Evolutionary conservation across 2,113 vertebrate genomes (phyloP).

Genomic region (Smithornis capensis): DNA sequence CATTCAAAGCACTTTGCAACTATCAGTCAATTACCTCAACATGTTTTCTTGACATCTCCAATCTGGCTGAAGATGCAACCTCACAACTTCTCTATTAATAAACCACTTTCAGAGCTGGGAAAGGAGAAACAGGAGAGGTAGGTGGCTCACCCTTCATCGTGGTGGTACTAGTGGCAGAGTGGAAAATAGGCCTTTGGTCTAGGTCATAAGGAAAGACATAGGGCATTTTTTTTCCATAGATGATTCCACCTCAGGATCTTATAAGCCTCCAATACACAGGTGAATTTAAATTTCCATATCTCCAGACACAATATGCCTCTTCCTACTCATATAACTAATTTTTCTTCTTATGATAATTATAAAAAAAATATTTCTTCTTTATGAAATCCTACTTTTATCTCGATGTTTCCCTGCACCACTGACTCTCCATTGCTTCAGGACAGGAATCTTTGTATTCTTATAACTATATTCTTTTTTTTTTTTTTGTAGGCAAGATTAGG

Average conservation of each 20-base stretch:
- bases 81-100: not conserved
- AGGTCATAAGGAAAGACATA: not conserved
- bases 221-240: not conserved
- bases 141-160: not conserved
- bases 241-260: not conserved
- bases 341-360: not conserved
- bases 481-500: not conserved
- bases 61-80: not conserved
- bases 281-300: not conserved
- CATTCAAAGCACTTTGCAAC: conserved; percentile 16
- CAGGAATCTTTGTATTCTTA: not conserved
- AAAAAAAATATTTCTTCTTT: not conserved
- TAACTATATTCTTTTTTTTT: rapidly evolving
- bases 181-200: not conserved
- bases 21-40: not conserved
- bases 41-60: not conserved
- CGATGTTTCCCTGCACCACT: not conserved
- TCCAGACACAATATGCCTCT: not conserved
- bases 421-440: not conserved
- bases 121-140: not conserved
- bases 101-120: not conserved
- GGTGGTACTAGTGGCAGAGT: not conserved
- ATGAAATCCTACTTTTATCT: not conserved
- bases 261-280: not conserved
- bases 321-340: not conserved